phyloP scores from a whole-genome alignment of 2,888 invertebrate genomes.

The Megaustenia siamemsis region DNA sequence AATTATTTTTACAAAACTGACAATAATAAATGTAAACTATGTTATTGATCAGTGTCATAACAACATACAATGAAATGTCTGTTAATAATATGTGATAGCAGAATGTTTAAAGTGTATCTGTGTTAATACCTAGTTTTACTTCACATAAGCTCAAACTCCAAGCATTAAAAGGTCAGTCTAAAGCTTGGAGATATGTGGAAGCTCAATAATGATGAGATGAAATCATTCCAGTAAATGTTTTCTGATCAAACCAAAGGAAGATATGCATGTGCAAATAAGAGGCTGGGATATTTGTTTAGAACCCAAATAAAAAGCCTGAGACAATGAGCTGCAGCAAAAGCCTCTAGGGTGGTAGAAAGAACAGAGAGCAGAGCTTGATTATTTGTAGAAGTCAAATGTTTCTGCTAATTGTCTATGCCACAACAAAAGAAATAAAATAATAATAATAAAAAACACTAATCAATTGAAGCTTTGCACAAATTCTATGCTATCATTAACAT shows the following conservation, averaged over 20 bases:
- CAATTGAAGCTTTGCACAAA: conserved; percentile 14
- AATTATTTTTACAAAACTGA: no score
- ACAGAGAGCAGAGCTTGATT: conserved; percentile 17
- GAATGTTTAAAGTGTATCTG: not conserved
- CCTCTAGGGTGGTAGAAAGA: not conserved
- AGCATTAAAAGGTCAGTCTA: not conserved
- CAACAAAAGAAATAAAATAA: not conserved
- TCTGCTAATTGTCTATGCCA: not conserved
- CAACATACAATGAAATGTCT: no score
- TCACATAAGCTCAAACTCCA: not conserved
- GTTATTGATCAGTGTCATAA: no score
- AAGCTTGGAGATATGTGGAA: not conserved
- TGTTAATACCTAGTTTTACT: not conserved
- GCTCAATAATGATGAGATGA: not conserved
- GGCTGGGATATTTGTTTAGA: not conserved
- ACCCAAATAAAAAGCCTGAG: conserved; percentile 29
- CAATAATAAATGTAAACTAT: no score
- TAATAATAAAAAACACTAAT: not conserved
- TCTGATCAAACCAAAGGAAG: not conserved
- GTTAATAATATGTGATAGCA: not conserved
- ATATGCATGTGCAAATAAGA: not conserved
- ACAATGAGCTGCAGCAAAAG: conserved; percentile 41
- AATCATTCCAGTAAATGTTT: not conserved
- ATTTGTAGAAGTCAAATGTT: not conserved
- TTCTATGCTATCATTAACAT: not conserved